phyloP scores from a whole-genome alignment of 2,113 vertebrate genomes.

The Microtus richardsoni region DNA sequence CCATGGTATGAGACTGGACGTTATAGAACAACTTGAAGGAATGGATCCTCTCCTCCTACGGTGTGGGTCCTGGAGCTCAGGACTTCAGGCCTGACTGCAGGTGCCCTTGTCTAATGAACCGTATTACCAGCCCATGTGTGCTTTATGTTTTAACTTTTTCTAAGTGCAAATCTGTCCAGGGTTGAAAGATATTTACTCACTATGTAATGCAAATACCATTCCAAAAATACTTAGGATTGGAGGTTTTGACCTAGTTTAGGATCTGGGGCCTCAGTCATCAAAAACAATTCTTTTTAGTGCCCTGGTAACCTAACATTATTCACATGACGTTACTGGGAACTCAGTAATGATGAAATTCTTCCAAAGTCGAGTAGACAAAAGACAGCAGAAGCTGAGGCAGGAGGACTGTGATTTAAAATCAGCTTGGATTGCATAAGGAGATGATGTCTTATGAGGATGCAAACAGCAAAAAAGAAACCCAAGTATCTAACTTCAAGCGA shows the following conservation, averaged over 20 bases:
- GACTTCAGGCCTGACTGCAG: neutral
- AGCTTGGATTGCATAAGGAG: neutral
- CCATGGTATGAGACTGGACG: neutral
- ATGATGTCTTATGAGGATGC: neutral
- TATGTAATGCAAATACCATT: neutral
- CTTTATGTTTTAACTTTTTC: neutral
- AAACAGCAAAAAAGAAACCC: neutral
- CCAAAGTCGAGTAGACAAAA: neutral
- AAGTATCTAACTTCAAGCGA: neutral
- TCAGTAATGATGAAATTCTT: neutral
- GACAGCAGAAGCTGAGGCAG: neutral
- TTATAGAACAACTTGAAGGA: neutral
- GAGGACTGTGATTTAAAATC: neutral
- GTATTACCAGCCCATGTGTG: neutral
- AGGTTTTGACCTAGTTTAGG: neutral
- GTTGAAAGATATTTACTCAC: neutral
- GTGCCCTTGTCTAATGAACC: neutral
- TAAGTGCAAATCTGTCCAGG: conserved; percentile 17
- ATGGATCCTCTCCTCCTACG: neutral
- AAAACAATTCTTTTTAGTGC: neutral
- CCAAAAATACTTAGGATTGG: neutral
- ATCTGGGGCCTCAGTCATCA: neutral
- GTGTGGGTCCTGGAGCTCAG: neutral
- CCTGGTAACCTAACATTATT: neutral
- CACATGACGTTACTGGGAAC: neutral